Conservation (phyloP, 2,113 vertebrate species). For the Ophthalmolycus amberensis region DNA sequence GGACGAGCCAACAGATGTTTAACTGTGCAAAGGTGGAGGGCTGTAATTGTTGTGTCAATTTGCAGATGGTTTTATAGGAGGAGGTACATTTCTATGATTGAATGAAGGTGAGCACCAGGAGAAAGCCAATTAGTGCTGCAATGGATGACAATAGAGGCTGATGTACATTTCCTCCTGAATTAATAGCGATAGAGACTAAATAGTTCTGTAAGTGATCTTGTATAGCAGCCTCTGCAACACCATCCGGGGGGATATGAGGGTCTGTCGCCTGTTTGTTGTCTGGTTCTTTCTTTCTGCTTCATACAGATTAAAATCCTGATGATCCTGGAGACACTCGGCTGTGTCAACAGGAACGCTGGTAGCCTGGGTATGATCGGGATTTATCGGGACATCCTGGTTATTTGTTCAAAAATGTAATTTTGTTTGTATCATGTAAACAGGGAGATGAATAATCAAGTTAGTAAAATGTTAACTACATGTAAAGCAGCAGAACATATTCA, state of each 20-base stretch:
- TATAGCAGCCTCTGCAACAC: neutral
- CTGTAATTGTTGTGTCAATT: conserved; percentile 48
- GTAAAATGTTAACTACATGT: neutral
- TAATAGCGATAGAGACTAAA: conserved; percentile 4
- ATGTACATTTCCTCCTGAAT: conserved; percentile 8
- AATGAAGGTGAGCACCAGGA: conserved; percentile 10
- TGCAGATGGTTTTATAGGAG: conserved; percentile 25
- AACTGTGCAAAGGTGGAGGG: conserved; percentile 6
- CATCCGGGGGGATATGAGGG: neutral
- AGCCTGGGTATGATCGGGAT: accelerated
- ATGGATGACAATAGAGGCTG: neutral
- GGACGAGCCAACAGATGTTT: conserved; percentile 45
- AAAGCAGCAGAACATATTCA: neutral
- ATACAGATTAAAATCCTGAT: neutral
- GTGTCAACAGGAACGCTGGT: neutral
- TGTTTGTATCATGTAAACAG: neutral
- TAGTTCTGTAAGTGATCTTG: neutral
- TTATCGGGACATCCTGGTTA: neutral
- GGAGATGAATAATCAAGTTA: neutral
- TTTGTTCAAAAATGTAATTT: neutral
- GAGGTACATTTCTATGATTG: conserved; percentile 9
- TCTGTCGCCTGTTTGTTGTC: neutral
- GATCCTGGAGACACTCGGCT: neutral
- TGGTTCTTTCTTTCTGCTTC: neutral
- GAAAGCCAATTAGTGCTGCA: conserved; percentile 20